Base-by-base conservation (phyloP, 2,888 invertebrate species). In the Octodonta nipae region DNA sequence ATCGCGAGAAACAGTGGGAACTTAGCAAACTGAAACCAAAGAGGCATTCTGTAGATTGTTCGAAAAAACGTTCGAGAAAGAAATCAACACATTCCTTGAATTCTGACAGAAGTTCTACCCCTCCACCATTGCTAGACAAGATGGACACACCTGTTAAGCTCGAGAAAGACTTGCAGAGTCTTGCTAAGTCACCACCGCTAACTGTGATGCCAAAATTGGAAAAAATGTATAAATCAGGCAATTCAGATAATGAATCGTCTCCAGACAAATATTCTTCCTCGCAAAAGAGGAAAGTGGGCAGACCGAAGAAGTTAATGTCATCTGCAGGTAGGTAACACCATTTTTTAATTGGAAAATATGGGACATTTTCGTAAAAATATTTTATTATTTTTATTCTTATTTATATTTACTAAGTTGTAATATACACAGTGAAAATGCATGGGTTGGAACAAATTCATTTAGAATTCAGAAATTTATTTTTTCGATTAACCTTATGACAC, bases 1-100 rank as follows among this genome's bases (percentile, higher is more conserved):
- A 85, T 52, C 75, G 76, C 40, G 86, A 88, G 54, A 85, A 85
- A 54, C 81, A 86, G 52, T 75, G 75, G 15, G 84, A 88, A 58
- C 62, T 89, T n/a, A 75, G 73, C 38, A 78, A 78, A 42, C 64
- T 83, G 25, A 71, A 71, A 13, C 74, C 75, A 2, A 71, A 71
- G 37, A 64, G 70, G 36, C 43, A 47, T 27, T 39, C 42, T 10
- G 34, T 35, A 4, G 49, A 50, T 6, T 50, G 49, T 26, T 44
- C 47, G 6, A 71, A 68, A 47, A 65, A 70, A 34, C 58, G 65
- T 37, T 61, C 64, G 0, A 54, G 67, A 13, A 70, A 70, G 45
- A 67, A 64, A 46, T 58, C 58, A 1, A 43, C 42, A 2, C 42
- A 50, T 32, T 50, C 50, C 3, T 40, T 42, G 2, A 44, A 52